Conservation (phyloP, 2,113 vertebrate species). For the Lycocorax pyrrhopterus region DNA sequence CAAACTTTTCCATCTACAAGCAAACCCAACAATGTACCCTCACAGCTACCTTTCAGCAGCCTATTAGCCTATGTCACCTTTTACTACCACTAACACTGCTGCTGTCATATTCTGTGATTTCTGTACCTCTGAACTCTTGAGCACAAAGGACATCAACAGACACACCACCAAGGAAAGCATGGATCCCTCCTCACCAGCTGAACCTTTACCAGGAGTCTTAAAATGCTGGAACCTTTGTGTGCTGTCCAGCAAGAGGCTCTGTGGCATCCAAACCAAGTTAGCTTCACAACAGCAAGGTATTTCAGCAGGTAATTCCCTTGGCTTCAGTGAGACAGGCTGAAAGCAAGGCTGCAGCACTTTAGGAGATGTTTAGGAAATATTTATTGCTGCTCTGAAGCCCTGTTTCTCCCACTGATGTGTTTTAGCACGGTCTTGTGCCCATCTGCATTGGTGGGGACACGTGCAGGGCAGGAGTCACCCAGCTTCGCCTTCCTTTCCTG, state of each 20-base stretch:
- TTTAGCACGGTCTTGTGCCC: accelerated
- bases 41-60: background rate
- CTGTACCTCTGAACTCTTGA: background rate
- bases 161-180: background rate
- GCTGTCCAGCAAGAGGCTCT: background rate
- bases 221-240: background rate
- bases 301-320: background rate
- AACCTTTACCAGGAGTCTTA: background rate
- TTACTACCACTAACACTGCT: background rate
- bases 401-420: background rate
- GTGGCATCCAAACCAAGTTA: background rate
- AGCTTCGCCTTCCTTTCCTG: background rate
- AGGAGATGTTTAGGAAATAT: background rate
- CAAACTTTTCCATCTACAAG: background rate
- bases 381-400: background rate
- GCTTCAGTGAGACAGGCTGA: background rate
- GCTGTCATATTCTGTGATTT: background rate
- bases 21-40: background rate
- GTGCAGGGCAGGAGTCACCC: background rate
- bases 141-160: background rate
- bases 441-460: accelerated
- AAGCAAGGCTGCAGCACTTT: background rate
- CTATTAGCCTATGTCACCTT: background rate
- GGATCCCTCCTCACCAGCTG: background rate
- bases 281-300: background rate